A percentile compares a stretch with the other conserved stretches of the same genome.
Conservation (phyloP, 2,888 invertebrate species). For the Drepana falcataria region DNA sequence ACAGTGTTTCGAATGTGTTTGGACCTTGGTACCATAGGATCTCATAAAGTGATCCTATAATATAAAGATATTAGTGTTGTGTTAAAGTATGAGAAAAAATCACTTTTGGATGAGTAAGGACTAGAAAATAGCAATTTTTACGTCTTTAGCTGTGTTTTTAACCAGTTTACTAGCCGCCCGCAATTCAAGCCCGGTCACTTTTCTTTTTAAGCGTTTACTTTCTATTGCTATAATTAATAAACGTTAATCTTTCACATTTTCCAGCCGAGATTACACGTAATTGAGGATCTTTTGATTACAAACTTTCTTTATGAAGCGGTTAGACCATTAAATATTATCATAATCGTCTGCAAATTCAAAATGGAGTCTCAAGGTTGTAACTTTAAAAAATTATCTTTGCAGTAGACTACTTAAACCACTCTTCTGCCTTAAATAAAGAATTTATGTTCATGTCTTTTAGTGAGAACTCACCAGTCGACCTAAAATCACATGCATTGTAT, state of each 20-base stretch:
- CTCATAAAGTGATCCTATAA: no score
- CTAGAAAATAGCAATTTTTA: no score
- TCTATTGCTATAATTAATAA: background rate
- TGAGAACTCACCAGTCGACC: slow-evolving; percentile 27
- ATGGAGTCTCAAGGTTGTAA: no score
- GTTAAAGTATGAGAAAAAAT: no score
- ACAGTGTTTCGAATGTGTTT: no score
- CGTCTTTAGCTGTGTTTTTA: background rate
- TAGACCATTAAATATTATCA: background rate
- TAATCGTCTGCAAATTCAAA: no score
- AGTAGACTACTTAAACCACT: no score
- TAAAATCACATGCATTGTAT: slow-evolving; percentile 35
- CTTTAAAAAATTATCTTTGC: no score
- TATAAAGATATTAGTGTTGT: no score
- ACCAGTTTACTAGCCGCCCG: background rate
- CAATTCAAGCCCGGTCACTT: background rate
- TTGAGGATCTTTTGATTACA: background rate
- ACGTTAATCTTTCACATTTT: background rate
- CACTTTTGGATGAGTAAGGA: no score
- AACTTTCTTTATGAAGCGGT: background rate
- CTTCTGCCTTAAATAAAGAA: background rate
- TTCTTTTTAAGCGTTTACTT: background rate
- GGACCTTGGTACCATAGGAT: no score
- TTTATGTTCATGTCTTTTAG: slow-evolving; percentile 14
- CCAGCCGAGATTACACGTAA: background rate